Conservation (phyloP, 2,888 invertebrate genomes). For the Pandemis cinnamomeana region DNA sequence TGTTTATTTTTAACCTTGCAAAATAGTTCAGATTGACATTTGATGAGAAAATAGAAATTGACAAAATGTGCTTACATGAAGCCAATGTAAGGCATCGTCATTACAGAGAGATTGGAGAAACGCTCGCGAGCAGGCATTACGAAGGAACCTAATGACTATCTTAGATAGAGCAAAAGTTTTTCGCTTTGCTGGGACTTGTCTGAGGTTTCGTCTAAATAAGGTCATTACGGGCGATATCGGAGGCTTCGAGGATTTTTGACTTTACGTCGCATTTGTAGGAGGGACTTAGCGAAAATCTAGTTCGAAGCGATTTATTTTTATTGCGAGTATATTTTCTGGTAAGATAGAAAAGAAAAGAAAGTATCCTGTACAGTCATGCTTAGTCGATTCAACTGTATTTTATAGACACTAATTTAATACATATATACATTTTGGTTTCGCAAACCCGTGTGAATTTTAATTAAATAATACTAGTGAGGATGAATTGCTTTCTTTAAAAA, state of each 20-base stretch:
- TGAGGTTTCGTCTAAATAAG: conserved; percentile 69
- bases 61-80: background rate
- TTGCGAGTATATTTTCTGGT: background rate
- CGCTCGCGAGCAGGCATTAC: conserved; percentile 55
- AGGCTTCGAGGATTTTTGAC: conserved; percentile 31
- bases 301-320: background rate
- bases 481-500: no score
- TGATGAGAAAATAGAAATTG: background rate
- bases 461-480: no score
- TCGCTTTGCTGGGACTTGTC: conserved; percentile 59
- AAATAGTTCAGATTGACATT: no score
- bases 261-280: conserved; percentile 32
- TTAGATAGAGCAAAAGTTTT: conserved; percentile 71
- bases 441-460: no score
- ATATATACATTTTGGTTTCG: no score
- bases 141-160: conserved; percentile 69
- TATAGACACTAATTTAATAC: no score
- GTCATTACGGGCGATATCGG: conserved; percentile 59
- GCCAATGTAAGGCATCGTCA: conserved; percentile 28
- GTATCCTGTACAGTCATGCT: background rate
- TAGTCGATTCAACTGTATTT: background rate
- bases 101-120: conserved; percentile 52
- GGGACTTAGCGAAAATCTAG: conserved; percentile 5
- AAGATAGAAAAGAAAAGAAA: background rate
- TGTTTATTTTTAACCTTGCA: no score